Base-by-base conservation (phyloP, 2,888 invertebrate genomes). In the Eristalis tenax region DNA sequence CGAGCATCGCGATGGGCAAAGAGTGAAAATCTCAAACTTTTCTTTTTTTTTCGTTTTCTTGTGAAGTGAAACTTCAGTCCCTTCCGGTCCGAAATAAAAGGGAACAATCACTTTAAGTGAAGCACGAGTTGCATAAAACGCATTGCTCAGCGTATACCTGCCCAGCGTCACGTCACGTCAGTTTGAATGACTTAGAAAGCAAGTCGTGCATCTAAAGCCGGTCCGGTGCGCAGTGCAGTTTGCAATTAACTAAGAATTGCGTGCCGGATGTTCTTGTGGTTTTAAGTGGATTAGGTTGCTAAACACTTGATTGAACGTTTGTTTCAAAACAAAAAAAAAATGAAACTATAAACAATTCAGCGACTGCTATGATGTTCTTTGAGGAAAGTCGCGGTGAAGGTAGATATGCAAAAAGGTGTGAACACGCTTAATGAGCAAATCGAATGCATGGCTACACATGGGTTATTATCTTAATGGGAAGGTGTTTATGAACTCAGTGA, bases 151-250 rank as follows among this genome's bases (percentile, higher is more conserved):
- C 5, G 28, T 59, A 56, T 81, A 64, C 43, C 43, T 50, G 43
- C 4, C 32, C 11, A 22, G 50, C 5, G 15, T 28, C 22, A 64
- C 75, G 15, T 28, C 22, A 59, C 75, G 64, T 61, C 80, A 73
- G 66, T 56, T 26, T 65, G 57, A 56, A 22, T 75, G 75, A 50
- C 76, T 84, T 80, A 76, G n/a, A 80, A 84, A 84, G 71, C 83
- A 79, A 84, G 70, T 84, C 75, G 66, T 76, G 84, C 70, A 80
- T 80, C 65, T 66, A 74, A n/a, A n/a, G 75, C 65, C 70, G 28
- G 66, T 76, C 61, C 18, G 59, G 69, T 75, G 35, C 79, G 43
- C 73, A 22, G 73, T 38, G 63, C 50, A 61, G 40, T 38, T 66
- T 32, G 74, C 28, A 74, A 75, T 84, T 71, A 23, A 18, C 38